Percentiles rank a stretch among this genome's conserved stretches.
phyloP scores from a whole-genome alignment of 2,113 vertebrate genomes.

The Vireo altiloquus region DNA sequence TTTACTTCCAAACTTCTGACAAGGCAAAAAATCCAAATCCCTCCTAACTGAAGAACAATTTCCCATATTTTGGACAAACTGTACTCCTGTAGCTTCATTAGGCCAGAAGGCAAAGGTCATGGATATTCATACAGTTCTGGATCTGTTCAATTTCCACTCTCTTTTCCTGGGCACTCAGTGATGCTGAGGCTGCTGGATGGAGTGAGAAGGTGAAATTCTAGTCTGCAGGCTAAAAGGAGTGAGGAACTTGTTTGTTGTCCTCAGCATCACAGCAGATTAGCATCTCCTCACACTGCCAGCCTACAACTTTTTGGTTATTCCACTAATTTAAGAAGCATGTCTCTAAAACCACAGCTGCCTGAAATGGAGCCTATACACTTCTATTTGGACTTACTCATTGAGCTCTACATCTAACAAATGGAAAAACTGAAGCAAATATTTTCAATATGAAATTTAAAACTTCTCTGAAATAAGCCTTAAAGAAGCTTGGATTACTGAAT shows the following conservation, averaged over 20 bases:
- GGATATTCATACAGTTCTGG: background rate
- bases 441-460: conserved; percentile 39
- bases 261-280: background rate
- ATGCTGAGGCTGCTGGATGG: background rate
- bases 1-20: background rate
- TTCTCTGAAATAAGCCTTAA: conserved; percentile 33
- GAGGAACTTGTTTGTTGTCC: background rate
- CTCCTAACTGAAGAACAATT: background rate
- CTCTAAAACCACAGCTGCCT: background rate
- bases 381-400: conserved; percentile 9
- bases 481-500: conserved; percentile 55
- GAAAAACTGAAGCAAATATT: conserved; percentile 42
- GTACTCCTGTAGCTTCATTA: background rate
- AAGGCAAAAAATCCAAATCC: background rate
- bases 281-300: background rate
- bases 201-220: background rate
- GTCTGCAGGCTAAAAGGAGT: background rate
- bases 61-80: background rate
- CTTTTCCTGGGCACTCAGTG: background rate
- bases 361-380: background rate
- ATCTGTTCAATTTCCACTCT: background rate
- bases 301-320: background rate
- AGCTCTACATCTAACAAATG: conserved; percentile 22
- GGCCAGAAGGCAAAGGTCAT: background rate
- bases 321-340: background rate